Evolutionary conservation across 2,888 invertebrate genomes (phyloP).

Genomic region (Ophioninae sp.): DNA sequence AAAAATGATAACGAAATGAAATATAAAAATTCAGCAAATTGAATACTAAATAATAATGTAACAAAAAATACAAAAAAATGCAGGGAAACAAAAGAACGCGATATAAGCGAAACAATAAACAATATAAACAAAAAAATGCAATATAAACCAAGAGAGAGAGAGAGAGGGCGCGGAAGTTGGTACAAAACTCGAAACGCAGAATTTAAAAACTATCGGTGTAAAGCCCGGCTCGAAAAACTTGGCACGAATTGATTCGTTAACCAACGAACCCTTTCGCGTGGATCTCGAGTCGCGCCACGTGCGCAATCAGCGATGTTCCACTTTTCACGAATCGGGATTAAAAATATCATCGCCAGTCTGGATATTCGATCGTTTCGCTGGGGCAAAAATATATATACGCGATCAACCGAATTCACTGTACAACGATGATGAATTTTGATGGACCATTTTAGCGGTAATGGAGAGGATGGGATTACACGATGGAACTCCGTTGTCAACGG

Average conservation of each 20-base stretch:
- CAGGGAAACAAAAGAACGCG: too few relatives aligned
- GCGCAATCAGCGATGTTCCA: background rate
- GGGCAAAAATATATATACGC: background rate
- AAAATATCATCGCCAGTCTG: background rate
- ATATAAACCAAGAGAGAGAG: background rate
- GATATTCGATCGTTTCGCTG: background rate
- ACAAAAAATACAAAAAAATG: too few relatives aligned
- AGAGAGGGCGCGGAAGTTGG: background rate
- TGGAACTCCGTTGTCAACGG: slow-evolving; percentile 12
- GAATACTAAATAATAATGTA: too few relatives aligned
- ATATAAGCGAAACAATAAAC: too few relatives aligned
- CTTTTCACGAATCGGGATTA: background rate
- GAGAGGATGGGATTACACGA: background rate
- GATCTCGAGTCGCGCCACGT: background rate
- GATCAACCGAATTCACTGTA: background rate
- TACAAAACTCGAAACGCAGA: background rate
- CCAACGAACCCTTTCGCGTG: background rate
- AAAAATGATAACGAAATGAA: too few relatives aligned
- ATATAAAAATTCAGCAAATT: too few relatives aligned
- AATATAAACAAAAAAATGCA: too few relatives aligned
- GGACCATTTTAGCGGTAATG: background rate
- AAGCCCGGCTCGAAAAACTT: background rate
- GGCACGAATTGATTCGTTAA: background rate
- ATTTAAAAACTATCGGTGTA: background rate
- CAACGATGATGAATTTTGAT: background rate